phyloP scores from a whole-genome alignment of 2,888 invertebrate genomes.

The Sicus ferrugineus region DNA sequence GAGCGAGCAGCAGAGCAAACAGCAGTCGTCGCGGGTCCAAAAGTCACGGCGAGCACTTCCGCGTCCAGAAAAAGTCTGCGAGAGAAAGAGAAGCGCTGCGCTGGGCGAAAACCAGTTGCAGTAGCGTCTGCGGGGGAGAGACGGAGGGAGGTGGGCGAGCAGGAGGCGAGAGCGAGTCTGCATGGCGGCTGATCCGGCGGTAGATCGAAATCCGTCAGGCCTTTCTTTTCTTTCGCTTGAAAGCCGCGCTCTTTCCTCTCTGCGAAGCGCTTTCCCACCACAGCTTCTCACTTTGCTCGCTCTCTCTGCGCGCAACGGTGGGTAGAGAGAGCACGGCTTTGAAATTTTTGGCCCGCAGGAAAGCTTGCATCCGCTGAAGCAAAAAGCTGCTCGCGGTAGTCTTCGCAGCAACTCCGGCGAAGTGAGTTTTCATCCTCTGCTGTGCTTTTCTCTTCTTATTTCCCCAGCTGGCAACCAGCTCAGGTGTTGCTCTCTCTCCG shows the following conservation, averaged over 20 bases:
- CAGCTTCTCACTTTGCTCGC: background rate
- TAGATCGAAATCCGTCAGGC: slow-evolving; percentile 21
- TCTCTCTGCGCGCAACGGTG: background rate
- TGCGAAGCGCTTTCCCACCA: background rate
- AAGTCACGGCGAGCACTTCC: slow-evolving; percentile 43
- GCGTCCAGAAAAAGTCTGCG: slow-evolving; percentile 30
- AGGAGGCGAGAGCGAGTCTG: background rate
- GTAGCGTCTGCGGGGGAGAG: background rate
- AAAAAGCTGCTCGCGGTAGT: background rate
- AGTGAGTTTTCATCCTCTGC: too few relatives aligned
- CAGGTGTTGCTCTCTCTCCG: background rate
- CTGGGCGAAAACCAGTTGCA: slow-evolving; percentile 3
- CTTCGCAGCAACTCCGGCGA: background rate
- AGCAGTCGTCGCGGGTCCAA: slow-evolving; percentile 29
- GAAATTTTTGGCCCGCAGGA: background rate
- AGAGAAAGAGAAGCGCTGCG: slow-evolving; percentile 3
- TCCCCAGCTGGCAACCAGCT: background rate
- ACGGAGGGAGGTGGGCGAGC: background rate
- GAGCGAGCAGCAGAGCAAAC: slow-evolving; percentile 15
- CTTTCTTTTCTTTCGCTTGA: too few relatives aligned
- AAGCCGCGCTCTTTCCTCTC: background rate
- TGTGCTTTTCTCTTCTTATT: background rate
- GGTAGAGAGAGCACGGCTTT: background rate
- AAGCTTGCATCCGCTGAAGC: background rate
- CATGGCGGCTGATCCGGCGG: background rate